Evolutionary conservation across 2,797 vertebrate species (phyloP).

Genomic region (Semaprochilodus insignis): DNA sequence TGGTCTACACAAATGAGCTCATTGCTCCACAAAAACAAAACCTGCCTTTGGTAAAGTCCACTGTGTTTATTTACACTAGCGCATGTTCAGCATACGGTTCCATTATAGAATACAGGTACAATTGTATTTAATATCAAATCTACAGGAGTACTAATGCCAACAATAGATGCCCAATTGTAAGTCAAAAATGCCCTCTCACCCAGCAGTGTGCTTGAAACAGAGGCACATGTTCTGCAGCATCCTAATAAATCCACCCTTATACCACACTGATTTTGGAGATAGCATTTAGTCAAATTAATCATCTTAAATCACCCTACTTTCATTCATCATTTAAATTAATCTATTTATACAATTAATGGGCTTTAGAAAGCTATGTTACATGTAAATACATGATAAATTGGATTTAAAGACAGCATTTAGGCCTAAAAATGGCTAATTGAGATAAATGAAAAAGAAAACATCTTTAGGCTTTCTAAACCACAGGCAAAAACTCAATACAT

Average conservation of each 20-base stretch:
- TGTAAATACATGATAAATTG: not conserved
- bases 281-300: slow-evolving; percentile 12
- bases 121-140: not conserved
- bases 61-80: not conserved
- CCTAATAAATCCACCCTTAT: not conserved
- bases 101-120: not conserved
- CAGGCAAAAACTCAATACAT: too few species aligned
- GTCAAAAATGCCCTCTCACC: not conserved
- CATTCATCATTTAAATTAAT: not conserved
- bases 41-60: not conserved
- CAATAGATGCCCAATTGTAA: not conserved
- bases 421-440: not conserved
- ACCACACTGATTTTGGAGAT: slow-evolving; percentile 21
- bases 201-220: not conserved
- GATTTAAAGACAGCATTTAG: slow-evolving; percentile 5
- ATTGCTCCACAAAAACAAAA: not conserved
- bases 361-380: not conserved
- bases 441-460: not conserved
- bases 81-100: not conserved
- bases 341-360: not conserved
- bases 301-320: not conserved
- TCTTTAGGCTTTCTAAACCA: not conserved
- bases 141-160: not conserved
- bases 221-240: not conserved
- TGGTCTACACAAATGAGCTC: not conserved